Evolutionary conservation across 2,888 invertebrate species (phyloP).

Genomic region (Phragmatobia fuliginosa): DNA sequence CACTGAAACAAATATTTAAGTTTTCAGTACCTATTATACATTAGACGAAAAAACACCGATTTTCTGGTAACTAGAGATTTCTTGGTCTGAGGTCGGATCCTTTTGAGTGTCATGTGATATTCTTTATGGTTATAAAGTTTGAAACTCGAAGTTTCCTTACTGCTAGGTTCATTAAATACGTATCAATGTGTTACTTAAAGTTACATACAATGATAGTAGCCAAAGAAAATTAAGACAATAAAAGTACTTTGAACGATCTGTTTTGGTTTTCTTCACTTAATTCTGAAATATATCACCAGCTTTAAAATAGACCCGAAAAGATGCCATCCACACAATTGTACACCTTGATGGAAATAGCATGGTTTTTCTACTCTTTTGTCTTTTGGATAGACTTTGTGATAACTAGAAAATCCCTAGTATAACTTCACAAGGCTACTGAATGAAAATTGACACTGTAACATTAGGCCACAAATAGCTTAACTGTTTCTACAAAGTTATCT

Average conservation of each 20-base stretch:
- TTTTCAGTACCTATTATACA: no score
- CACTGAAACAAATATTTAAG: neutral
- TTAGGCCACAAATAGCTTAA: slow-evolving; percentile 13
- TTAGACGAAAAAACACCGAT: neutral
- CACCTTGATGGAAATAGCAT: no score
- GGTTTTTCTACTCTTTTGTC: no score
- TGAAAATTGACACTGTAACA: neutral
- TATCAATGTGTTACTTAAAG: neutral
- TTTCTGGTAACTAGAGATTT: neutral
- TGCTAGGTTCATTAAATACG: neutral
- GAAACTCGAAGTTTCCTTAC: neutral
- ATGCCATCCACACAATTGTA: no score
- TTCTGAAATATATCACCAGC: neutral
- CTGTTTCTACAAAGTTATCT: slow-evolving; percentile 23
- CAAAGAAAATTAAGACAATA: neutral
- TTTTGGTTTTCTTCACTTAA: neutral
- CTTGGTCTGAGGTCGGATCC: no score
- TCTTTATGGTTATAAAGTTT: neutral
- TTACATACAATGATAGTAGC: no score
- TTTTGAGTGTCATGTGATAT: neutral
- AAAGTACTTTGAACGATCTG: no score
- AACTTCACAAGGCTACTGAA: slow-evolving; percentile 10
- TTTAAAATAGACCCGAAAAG: no score
- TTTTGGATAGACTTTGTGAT: no score
- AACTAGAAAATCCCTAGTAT: slow-evolving; percentile 3